A percentile compares a stretch with the other conserved stretches of the same genome.
phyloP scores from a whole-genome alignment of 2,113 vertebrate genomes.

The Heliornis fulica region DNA sequence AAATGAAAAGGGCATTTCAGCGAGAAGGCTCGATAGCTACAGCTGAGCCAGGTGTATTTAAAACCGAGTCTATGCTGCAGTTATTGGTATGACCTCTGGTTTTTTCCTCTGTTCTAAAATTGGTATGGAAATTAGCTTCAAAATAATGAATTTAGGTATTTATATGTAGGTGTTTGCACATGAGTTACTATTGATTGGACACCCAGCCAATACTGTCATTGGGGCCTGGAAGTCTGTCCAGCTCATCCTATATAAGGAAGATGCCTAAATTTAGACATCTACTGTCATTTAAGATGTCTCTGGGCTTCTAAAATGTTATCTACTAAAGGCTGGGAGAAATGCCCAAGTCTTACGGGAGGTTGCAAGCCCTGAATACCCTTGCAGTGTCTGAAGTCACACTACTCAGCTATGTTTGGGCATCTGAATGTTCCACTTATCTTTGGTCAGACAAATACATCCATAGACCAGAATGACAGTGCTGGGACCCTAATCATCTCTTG shows the following conservation, averaged over 20 bases:
- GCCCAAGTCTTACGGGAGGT: neutral
- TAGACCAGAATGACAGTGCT: neutral
- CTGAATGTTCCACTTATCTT: neutral
- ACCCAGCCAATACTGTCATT: neutral
- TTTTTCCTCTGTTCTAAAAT: neutral
- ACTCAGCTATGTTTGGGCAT: neutral
- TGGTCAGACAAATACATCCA: neutral
- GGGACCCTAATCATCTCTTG: neutral
- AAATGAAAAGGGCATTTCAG: neutral
- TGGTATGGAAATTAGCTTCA: neutral
- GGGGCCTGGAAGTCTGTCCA: neutral
- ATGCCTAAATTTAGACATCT: neutral
- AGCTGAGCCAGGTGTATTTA: neutral
- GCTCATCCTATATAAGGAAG: neutral
- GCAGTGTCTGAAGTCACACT: neutral
- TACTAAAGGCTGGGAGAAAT: neutral
- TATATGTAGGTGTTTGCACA: neutral
- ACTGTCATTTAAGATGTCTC: neutral
- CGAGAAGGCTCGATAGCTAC: neutral
- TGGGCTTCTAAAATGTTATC: neutral
- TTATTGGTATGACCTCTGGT: neutral
- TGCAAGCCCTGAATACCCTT: neutral
- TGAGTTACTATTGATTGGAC: neutral
- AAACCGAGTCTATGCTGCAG: neutral
- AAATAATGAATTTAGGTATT: neutral